Evolutionary conservation across 2,888 invertebrate genomes (phyloP).

Genomic region (Thelaira solivaga): DNA sequence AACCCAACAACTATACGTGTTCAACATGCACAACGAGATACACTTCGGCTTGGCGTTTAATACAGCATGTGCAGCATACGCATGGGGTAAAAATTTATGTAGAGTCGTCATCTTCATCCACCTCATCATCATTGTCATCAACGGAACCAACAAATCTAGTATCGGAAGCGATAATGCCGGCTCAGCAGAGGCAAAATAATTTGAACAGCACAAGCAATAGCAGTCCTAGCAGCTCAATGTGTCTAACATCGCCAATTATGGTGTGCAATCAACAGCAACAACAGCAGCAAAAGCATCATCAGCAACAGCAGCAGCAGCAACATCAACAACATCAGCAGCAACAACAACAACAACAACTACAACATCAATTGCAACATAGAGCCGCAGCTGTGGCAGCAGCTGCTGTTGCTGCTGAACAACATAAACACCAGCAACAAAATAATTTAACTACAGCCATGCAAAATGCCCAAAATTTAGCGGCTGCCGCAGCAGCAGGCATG

Average conservation of each 20-base stretch:
- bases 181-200: constrained; percentile 66
- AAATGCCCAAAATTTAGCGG: constrained; percentile 79
- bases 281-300: constrained; percentile 60
- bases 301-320: constrained; percentile 80
- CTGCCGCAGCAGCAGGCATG: constrained; percentile 75
- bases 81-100: constrained; percentile 96
- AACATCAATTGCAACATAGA: constrained; percentile 70
- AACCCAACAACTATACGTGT: constrained; percentile 96
- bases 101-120: too few relatives aligned
- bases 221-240: constrained; percentile 63
- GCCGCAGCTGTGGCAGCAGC: constrained; percentile 67
- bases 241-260: constrained; percentile 64
- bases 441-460: constrained; percentile 82
- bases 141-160: constrained; percentile 61
- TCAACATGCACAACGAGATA: constrained; percentile 94
- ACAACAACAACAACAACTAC: constrained; percentile 57
- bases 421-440: constrained; percentile 78
- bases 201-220: constrained; percentile 51
- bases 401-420: constrained; percentile 79
- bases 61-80: constrained; percentile 95
- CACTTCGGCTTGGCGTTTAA: constrained; percentile 95
- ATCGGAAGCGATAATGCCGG: constrained; percentile 56
- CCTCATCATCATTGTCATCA: too few relatives aligned
- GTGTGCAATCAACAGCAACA: constrained; percentile 59
- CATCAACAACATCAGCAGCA: constrained; percentile 72